Base-by-base conservation (phyloP, 2,113 vertebrate species). In the Nicator chloris region DNA sequence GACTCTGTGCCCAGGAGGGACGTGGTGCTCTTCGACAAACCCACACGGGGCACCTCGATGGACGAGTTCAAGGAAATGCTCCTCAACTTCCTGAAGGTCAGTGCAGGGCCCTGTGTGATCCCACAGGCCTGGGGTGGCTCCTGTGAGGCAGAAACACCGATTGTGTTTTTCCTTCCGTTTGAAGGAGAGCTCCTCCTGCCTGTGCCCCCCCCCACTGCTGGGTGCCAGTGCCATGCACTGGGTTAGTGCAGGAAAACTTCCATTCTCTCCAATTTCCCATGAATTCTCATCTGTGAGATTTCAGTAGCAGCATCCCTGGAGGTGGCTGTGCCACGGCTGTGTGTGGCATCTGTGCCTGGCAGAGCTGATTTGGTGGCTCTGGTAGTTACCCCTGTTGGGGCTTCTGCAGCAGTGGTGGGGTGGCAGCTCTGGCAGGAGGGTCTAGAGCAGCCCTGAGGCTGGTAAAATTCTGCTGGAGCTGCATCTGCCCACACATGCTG, bases 11-110 rank as follows among this genome's bases (percentile, higher is more conserved):
- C 98, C 60, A 95, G 96, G 66, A 98, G 97, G 85, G 98, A 99
- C 28, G 97, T 98, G 91, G 98, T 97, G 57, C 98, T 99, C 66
- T 99, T 99, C 6, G 98, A 99, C 97, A 99, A 99, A 92, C 99
- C 99, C 3, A 98, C 98, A 0, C 97, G 99, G 20, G 99, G 99
- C 53, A 99, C 99, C 0, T 99, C 99, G 0, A 99, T 99, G 98
- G 98, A 99, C 4, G 99, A 99, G 95, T 99, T 99, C 95, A 98
- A 98, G 88, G 99, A 99, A 85, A 99, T 99, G 99, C 98, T 99
- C 28, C 98, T 99, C 84, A 96, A 97, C 90, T 99, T 99, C 96
- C 98, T 99, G 33, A 99, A 99, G 98, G 99, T 99, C 82, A 95
- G 98, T 37, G 10, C 2, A 0, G 30, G 53, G 17, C 15, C 28